Percentiles rank a stretch among this genome's conserved stretches.
Evolutionary conservation across 2,888 invertebrate species (phyloP).

Genomic region (Bruchidius siliquastri): DNA sequence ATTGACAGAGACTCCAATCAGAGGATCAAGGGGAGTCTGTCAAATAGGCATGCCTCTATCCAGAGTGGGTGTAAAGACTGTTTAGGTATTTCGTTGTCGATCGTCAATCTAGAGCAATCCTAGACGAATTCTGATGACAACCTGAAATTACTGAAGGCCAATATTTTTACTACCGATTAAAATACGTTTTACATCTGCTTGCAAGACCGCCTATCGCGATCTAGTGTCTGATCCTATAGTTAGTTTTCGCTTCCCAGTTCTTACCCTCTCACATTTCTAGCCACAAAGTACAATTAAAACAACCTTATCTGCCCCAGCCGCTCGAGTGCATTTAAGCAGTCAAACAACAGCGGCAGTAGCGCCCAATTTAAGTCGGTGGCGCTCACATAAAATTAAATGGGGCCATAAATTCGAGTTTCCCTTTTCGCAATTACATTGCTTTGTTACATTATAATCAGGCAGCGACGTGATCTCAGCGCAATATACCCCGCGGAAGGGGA

Average conservation of each 20-base stretch:
- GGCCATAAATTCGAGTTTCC: not conserved
- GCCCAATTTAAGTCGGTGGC: not conserved
- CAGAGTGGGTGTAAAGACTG: no score
- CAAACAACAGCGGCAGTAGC: no score
- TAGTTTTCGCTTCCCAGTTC: not conserved
- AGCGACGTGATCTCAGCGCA: no score
- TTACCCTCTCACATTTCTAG: not conserved
- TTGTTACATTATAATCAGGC: not conserved
- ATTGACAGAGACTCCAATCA: not conserved
- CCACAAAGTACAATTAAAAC: not conserved
- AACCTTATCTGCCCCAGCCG: not conserved
- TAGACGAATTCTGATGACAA: no score
- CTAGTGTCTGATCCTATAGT: not conserved
- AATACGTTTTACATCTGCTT: no score
- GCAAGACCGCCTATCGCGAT: no score
- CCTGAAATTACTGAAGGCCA: no score
- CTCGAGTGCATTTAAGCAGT: not conserved
- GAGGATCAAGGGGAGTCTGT: not conserved
- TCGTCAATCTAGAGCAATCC: no score
- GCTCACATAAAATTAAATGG: not conserved
- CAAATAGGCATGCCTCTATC: not conserved
- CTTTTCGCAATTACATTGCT: not conserved
- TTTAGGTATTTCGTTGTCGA: no score
- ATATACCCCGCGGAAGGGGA: no score
- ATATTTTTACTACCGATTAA: no score